phyloP scores from a whole-genome alignment of 2,113 vertebrate species.

The Limnothrissa miodon region DNA sequence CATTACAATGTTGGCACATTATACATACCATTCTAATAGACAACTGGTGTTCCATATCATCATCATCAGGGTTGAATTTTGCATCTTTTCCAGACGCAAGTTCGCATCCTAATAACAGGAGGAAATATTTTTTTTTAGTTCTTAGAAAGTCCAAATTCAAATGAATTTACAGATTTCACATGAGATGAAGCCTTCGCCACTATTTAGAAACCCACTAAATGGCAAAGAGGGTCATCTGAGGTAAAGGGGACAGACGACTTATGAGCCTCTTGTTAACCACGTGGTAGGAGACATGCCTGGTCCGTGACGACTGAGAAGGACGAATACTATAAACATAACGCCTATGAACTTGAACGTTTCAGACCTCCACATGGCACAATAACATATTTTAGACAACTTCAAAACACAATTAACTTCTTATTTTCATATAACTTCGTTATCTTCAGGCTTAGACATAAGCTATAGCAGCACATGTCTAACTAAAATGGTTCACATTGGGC shows the following conservation, averaged over 20 bases:
- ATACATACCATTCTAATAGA: background rate
- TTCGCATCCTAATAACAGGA: background rate
- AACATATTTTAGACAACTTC: background rate
- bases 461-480: no score
- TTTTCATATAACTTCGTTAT: no score
- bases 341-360: background rate
- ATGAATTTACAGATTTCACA: background rate
- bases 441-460: no score
- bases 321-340: background rate
- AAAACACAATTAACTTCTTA: background rate
- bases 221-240: background rate
- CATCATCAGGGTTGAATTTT: background rate
- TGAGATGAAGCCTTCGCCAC: background rate
- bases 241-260: background rate
- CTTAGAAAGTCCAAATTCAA: background rate
- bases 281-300: background rate
- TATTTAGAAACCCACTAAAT: background rate
- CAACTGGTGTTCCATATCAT: background rate
- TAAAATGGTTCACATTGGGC: no score
- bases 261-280: background rate
- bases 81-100: background rate
- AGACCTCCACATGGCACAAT: background rate
- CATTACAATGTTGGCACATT: background rate
- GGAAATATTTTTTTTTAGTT: background rate
- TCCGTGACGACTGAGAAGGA: no score